phyloP scores from a whole-genome alignment of 1,140 invertebrate genomes.

The Panagrolaimus sp. region DNA sequence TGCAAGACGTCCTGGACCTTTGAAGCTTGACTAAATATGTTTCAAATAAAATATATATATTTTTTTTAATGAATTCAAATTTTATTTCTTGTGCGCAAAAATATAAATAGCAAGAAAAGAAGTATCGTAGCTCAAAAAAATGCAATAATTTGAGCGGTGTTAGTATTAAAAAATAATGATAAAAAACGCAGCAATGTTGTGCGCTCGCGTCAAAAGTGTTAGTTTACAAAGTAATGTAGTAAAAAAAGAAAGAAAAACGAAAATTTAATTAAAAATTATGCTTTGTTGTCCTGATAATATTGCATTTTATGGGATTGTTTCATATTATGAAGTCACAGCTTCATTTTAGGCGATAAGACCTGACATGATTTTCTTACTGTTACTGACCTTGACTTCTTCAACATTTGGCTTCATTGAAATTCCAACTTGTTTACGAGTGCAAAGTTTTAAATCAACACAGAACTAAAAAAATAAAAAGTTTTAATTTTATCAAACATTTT shows the following conservation, averaged over 20 bases:
- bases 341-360: conserved; percentile 15
- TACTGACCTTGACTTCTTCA: conserved; percentile 2
- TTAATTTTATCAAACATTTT: neutral
- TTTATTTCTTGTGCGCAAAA: neutral
- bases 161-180: conserved; percentile 12
- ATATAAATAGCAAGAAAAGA: neutral
- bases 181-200: conserved; percentile 5
- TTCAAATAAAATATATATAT: conserved; percentile 8
- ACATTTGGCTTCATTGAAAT: conserved; percentile 15
- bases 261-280: no score
- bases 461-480: conserved; percentile 34
- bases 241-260: no score
- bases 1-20: conserved; percentile 1
- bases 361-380: conserved; percentile 20
- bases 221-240: no score
- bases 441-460: conserved; percentile 48
- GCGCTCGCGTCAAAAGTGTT: no score
- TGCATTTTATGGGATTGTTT: no score
- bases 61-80: neutral
- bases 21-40: conserved; percentile 10
- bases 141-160: neutral
- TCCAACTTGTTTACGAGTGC: conserved; percentile 30
- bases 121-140: neutral
- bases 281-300: no score
- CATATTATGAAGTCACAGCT: no score